Evolutionary conservation across 2,113 vertebrate species (phyloP), one percentile per base, ranked within the genome.

Genomic region (Periophthalmus modestus): DNA sequence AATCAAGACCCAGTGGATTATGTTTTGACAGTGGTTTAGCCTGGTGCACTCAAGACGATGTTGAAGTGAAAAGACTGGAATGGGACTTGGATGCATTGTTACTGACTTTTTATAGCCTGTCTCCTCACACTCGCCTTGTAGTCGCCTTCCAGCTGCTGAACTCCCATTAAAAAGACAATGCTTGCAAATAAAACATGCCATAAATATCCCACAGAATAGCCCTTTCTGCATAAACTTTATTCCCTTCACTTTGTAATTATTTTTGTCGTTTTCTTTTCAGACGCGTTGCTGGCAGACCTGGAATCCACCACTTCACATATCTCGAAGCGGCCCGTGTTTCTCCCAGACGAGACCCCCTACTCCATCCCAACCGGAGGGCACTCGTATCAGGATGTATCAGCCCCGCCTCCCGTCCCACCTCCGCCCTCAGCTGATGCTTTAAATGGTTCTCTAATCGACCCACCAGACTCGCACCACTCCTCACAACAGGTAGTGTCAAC

Each of bases 241-340:
- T 7, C 24, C 18, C 21, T 18, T 23, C 6, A 39, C 18, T 23
- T 47, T 24, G 1, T 1, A 16, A 43, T 47, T 5, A 39, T 10
- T 15, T 68, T 16, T 16, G 15, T 12, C 7, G 11, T 54, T 11
- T 19, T 10, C 76, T 43, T 67, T 75, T 52, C 90, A 99, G 98
- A 99, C 28, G 97, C 98, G 0, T 90, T 99, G 74, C 89, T 99
- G 80, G 97, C 97, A 1, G 98, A 99, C 90, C 92, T 99, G 90
- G 97, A 99, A 90, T 99, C 98, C 0, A 98, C 98, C 68, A 98
- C 98, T 19, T 98, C 96, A 0, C 96, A 98, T 78, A 98, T 99
- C 89, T 96, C 98, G 86, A 99, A 98, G 71, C 87, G 96, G 11
- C 96, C 98, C 0, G 95, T 96, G 58, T 98, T 99, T 81, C 80